Evolutionary conservation across 2,113 vertebrate genomes (phyloP).

Genomic region (Rissa tridactyla): DNA sequence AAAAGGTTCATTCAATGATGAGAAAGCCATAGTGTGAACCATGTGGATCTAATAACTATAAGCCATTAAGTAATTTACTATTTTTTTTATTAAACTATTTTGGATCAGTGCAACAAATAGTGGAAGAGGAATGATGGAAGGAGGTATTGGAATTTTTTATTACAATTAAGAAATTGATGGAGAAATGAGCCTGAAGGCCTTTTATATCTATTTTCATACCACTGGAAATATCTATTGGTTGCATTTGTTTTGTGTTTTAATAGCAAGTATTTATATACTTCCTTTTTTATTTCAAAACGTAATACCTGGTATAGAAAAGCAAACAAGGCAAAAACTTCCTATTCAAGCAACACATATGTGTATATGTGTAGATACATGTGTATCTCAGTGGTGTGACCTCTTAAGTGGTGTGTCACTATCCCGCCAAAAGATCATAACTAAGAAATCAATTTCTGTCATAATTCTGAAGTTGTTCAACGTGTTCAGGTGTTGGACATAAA

Average conservation of each 20-base stretch:
- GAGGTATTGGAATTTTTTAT: background rate
- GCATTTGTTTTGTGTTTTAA: background rate
- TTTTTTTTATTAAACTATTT: background rate
- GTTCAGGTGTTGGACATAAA: background rate
- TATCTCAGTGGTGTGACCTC: background rate
- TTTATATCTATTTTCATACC: background rate
- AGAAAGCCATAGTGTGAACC: background rate
- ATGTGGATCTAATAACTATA: background rate
- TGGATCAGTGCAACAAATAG: background rate
- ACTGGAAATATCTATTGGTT: background rate
- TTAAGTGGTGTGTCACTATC: background rate
- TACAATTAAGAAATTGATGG: background rate
- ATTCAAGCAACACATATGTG: background rate
- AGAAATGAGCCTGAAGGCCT: background rate
- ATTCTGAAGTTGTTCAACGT: fast-evolving
- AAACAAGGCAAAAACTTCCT: background rate
- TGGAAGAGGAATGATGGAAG: background rate
- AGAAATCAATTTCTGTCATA: background rate
- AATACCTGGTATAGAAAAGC: background rate
- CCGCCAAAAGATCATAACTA: background rate
- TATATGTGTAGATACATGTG: background rate
- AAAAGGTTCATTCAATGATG: background rate
- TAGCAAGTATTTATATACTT: background rate
- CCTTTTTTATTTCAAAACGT: background rate
- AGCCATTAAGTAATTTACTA: background rate